Conservation (phyloP, 2,113 vertebrate species). For the Onychostruthus taczanowskii region DNA sequence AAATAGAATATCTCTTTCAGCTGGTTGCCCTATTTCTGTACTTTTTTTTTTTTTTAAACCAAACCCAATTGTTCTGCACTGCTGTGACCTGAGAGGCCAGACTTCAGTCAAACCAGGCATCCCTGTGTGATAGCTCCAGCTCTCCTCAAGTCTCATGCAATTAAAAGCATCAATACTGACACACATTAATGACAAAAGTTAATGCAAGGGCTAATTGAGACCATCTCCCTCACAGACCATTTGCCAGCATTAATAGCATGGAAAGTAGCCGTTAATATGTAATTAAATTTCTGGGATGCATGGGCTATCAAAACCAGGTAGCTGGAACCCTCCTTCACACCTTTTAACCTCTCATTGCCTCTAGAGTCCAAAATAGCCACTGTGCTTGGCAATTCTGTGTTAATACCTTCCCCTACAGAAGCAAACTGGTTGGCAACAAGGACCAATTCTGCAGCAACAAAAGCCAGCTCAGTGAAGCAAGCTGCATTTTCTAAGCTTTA, state of each 20-base stretch:
- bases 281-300: conserved; percentile 49
- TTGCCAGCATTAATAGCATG: conserved; percentile 29
- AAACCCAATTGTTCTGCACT: not conserved
- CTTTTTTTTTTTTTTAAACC: not conserved
- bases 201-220: conserved; percentile 52
- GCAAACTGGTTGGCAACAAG: not conserved
- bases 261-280: conserved; percentile 47
- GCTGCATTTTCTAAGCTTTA: not conserved
- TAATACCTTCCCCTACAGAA: not conserved
- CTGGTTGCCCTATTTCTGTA: not conserved
- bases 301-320: conserved; percentile 21
- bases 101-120: not conserved
- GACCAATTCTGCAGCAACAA: not conserved
- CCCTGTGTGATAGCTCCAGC: not conserved
- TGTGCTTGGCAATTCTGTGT: not conserved
- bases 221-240: conserved; percentile 27
- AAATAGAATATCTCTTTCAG: not conserved
- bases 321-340: conserved; percentile 15
- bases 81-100: not conserved
- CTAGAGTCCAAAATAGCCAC: not conserved
- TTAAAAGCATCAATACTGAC: conserved; percentile 23
- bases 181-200: conserved; percentile 43
- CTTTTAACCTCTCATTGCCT: conserved; percentile 34
- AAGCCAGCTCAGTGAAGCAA: not conserved
- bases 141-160: not conserved